Conservation (phyloP, 2,888 invertebrate species). For the Lingula anatina region DNA sequence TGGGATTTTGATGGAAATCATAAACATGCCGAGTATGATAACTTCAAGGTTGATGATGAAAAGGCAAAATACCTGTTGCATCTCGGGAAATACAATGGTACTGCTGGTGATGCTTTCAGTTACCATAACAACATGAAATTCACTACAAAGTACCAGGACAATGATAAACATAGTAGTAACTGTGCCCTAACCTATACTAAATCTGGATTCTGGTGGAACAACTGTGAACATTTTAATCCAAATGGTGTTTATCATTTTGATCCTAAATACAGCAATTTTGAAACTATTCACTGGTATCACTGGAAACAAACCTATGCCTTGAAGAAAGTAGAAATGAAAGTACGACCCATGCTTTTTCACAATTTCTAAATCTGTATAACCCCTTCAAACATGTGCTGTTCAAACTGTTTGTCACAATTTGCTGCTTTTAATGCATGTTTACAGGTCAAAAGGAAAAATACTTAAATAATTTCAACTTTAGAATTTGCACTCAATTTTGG, state of each 20-base stretch:
- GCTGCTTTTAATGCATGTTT: too few relatives aligned
- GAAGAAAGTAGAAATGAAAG: not conserved
- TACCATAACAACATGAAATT: conserved; percentile 39
- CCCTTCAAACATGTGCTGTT: too few relatives aligned
- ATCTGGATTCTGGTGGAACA: conserved; percentile 95
- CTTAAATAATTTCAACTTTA: too few relatives aligned
- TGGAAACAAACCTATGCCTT: not conserved
- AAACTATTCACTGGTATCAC: not conserved
- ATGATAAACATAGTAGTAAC: too few relatives aligned
- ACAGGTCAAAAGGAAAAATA: too few relatives aligned
- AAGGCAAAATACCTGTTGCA: conserved; percentile 26
- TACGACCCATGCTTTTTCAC: not conserved
- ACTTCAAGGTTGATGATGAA: conserved; percentile 26
- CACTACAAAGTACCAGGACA: conserved; percentile 41
- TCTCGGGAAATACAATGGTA: conserved; percentile 36
- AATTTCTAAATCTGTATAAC: too few relatives aligned
- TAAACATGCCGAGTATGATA: conserved; percentile 36
- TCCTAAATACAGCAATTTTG: not conserved
- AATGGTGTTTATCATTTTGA: conserved; percentile 60
- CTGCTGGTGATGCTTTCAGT: conserved; percentile 37
- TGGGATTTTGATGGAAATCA: conserved; percentile 21
- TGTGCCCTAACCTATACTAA: conserved; percentile 82
- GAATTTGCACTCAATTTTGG: too few relatives aligned
- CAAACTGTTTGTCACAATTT: too few relatives aligned
- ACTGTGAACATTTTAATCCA: conserved; percentile 89